These are phyloP conservation scores for Limnephilus auricula DNA, from an alignment of 2,888 invertebrate genomes.

Conservation along the genomic window DNA sequence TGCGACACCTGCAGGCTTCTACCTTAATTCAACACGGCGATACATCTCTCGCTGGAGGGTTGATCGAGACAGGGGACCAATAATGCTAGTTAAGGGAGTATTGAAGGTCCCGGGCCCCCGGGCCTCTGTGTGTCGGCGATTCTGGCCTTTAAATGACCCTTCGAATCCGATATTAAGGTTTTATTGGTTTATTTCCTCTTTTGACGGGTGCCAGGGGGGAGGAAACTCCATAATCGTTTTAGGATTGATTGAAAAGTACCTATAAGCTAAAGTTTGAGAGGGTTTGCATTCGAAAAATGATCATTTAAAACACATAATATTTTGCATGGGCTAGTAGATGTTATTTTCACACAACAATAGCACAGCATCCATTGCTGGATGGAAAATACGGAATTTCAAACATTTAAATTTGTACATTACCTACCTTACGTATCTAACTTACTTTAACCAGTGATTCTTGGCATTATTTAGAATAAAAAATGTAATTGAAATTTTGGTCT, in stretches of 20 bases:
- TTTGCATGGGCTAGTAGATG: background rate
- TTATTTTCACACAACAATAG: too few relatives aligned
- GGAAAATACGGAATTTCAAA: too few relatives aligned
- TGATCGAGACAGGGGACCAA: background rate
- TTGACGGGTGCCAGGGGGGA: background rate
- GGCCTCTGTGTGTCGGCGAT: constrained; percentile 6
- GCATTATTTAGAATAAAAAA: too few relatives aligned
- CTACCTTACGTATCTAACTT: too few relatives aligned
- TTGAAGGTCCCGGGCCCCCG: background rate
- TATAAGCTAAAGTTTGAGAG: background rate
- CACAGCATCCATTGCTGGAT: background rate
- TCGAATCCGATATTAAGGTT: constrained; percentile 42
- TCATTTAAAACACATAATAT: background rate
- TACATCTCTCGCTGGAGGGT: background rate
- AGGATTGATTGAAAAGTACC: constrained; percentile 32
- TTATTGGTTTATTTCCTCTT: constrained; percentile 49
- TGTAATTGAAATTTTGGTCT: too few relatives aligned
- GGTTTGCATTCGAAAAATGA: background rate
- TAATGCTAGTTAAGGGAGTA: constrained; percentile 24
- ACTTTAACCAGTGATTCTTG: too few relatives aligned
- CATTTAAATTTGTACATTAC: too few relatives aligned
- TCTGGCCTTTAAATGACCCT: constrained; percentile 33
- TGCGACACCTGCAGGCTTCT: background rate
- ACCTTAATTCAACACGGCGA: constrained; percentile 8
- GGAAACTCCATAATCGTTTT: constrained; percentile 36